A percentile compares a stretch with the other conserved stretches of the same genome.
Conservation (phyloP, 2,797 vertebrate species). For the Microhierax caerulescens region DNA sequence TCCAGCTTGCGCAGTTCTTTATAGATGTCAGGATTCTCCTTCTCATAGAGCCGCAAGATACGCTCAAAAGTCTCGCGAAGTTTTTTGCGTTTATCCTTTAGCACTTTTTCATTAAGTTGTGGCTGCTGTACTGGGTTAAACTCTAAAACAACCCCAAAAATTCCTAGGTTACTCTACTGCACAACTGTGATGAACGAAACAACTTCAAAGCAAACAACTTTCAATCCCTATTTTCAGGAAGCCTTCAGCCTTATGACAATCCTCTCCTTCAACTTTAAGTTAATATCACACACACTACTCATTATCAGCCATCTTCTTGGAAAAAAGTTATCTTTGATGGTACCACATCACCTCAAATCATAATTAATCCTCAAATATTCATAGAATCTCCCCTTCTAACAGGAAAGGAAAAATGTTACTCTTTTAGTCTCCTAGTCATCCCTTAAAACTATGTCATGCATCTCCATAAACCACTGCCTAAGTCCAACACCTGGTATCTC, state of each 20-base stretch:
- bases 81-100: conserved; percentile 97
- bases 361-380: neutral
- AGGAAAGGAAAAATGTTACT: neutral
- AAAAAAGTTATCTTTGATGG: neutral
- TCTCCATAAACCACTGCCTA: neutral
- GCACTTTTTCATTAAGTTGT: conserved; percentile 92
- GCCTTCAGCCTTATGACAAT: neutral
- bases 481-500: neutral
- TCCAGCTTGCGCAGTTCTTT: conserved; percentile 94
- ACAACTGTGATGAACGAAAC: neutral
- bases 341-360: neutral
- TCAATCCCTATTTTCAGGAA: neutral
- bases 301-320: neutral
- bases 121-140: conserved; percentile 95
- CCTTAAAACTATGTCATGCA: neutral
- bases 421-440: neutral
- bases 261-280: neutral
- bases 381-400: neutral
- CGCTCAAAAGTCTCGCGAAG: conserved; percentile 96
- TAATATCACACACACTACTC: neutral
- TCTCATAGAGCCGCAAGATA: conserved; percentile 92
- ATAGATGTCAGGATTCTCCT: conserved; percentile 97
- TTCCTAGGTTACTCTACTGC: neutral
- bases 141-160: conserved; percentile 74
- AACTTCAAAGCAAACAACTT: neutral